phyloP scores from a whole-genome alignment of 2,797 vertebrate species.

The Sternotherus odoratus region DNA sequence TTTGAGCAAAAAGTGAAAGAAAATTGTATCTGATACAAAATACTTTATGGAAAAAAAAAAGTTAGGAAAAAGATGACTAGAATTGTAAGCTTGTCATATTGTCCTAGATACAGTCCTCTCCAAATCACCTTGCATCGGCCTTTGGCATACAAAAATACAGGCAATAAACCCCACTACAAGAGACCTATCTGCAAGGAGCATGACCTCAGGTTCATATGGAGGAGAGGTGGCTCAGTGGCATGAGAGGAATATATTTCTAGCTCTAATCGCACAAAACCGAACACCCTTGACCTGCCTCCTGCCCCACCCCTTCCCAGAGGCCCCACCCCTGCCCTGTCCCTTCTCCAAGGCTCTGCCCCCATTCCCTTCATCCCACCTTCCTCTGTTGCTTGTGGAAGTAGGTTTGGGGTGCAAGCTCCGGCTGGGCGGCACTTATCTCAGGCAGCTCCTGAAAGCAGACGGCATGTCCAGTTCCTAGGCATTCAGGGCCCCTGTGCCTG shows the following conservation, averaged over 20 bases:
- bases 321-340: no score
- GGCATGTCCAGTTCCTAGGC: no score
- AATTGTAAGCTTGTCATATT: background rate
- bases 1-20: background rate
- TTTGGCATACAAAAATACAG: background rate
- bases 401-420: no score
- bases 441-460: no score
- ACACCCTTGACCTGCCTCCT: no score
- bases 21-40: background rate
- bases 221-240: background rate
- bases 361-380: no score
- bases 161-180: fast-evolving
- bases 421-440: no score
- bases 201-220: background rate
- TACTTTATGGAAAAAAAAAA: background rate
- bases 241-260: background rate
- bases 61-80: background rate
- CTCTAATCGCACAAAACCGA: no score
- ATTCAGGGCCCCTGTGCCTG: no score
- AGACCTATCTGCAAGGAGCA: background rate
- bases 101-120: background rate
- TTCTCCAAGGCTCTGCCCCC: no score
- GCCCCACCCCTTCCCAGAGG: no score
- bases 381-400: no score
- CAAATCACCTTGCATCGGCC: background rate